These are phyloP conservation scores for Dissostichus mawsoni DNA, from an alignment of 2,113 vertebrate genomes.

Conservation along the genomic window DNA sequence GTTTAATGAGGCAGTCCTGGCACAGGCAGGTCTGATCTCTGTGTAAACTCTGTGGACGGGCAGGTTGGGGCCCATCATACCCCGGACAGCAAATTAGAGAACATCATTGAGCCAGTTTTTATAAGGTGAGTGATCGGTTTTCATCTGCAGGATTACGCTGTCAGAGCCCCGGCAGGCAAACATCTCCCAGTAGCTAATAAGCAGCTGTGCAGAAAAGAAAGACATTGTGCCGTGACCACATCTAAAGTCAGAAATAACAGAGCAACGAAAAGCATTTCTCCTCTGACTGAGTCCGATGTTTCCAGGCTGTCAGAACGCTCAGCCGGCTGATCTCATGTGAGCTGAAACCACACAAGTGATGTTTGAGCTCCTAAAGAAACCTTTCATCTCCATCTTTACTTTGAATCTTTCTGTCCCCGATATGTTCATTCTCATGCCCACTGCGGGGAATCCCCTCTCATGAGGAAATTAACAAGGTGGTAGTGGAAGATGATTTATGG, in stretches of 20 bases:
- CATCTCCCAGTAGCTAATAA: constrained; percentile 41
- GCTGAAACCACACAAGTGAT: constrained; percentile 20
- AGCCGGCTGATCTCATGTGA: constrained; percentile 5
- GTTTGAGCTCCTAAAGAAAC: constrained; percentile 24
- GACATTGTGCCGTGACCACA: constrained; percentile 44
- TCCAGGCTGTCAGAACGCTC: constrained; percentile 42
- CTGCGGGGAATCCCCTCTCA: background rate
- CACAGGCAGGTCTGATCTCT: constrained; percentile 42
- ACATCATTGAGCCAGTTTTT: constrained; percentile 29
- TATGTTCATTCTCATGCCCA: background rate
- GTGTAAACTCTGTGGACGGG: constrained; percentile 17
- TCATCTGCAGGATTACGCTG: constrained; percentile 41
- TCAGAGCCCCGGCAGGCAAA: constrained; percentile 11
- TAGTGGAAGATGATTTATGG: background rate
- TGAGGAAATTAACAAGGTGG: background rate
- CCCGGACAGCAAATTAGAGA: constrained; percentile 29
- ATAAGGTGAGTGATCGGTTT: constrained; percentile 49
- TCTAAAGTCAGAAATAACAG: constrained; percentile 55
- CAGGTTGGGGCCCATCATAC: constrained; percentile 5
- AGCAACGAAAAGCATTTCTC: constrained; percentile 23
- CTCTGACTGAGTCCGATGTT: constrained; percentile 14
- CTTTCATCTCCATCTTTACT: constrained; percentile 20
- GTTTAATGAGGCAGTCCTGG: constrained; percentile 39
- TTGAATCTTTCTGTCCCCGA: background rate
- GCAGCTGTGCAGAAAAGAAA: constrained; percentile 25